Percentiles rank a stretch among this genome's conserved stretches.
Conservation (phyloP, 37 sponge, comb jelly and placozoan genomes). For the Cliona cf. orientalis region DNA sequence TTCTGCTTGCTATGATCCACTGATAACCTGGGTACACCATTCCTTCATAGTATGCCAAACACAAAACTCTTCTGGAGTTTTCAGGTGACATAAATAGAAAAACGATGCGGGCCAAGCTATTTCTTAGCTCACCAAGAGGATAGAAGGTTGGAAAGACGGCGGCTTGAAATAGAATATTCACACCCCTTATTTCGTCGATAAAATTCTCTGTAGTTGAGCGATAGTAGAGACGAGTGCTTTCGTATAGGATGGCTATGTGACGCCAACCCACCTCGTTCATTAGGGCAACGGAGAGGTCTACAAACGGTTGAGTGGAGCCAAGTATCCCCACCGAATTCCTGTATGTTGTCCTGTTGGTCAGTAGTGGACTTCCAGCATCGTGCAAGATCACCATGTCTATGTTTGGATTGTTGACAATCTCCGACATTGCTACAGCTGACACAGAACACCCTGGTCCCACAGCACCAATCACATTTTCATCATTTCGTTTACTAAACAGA, state of each 20-base stretch:
- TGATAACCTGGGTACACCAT: background rate
- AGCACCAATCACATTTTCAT: slow-evolving; percentile 1
- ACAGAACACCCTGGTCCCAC: slow-evolving; percentile 48
- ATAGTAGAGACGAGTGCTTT: no score
- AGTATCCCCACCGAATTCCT: slow-evolving; percentile 11
- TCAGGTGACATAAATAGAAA: background rate
- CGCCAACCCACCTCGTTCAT: slow-evolving; percentile 15
- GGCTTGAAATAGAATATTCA: background rate
- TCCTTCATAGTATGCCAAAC: background rate
- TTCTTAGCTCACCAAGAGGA: background rate
- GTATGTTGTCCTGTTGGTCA: slow-evolving; percentile 27
- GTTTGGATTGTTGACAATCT: slow-evolving; percentile 5
- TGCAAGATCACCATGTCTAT: slow-evolving; percentile 21
- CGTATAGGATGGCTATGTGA: slow-evolving; percentile 4
- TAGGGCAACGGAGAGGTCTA: background rate
- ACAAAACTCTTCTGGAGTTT: background rate
- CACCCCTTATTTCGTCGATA: no score
- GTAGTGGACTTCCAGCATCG: slow-evolving; percentile 4
- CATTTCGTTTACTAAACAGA: background rate
- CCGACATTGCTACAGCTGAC: slow-evolving; percentile 6
- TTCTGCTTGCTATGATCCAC: background rate
- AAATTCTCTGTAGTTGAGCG: no score
- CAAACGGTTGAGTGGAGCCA: slow-evolving; percentile 16
- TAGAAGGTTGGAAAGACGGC: background rate
- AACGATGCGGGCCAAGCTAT: background rate